These are phyloP conservation scores for Pseudococcus longispinus DNA, from an alignment of 2,888 invertebrate genomes.

Conservation along the genomic window DNA sequence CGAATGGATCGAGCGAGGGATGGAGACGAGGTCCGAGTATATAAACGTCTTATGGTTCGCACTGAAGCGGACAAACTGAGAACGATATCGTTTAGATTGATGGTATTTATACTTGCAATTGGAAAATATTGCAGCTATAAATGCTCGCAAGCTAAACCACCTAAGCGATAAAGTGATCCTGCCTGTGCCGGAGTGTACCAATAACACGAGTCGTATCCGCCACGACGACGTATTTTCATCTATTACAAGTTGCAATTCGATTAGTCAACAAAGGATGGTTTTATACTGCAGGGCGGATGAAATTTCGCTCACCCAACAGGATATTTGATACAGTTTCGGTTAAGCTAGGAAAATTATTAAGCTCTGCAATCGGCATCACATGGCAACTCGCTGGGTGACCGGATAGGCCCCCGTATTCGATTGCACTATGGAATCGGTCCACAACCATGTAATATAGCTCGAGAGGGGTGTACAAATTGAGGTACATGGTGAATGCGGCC, in stretches of 20 bases:
- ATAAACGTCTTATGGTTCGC: background rate
- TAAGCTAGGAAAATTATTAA: slow-evolving; percentile 3
- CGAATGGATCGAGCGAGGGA: background rate
- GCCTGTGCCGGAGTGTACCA: background rate
- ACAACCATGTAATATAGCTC: background rate
- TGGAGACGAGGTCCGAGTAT: background rate
- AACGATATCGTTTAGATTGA: background rate
- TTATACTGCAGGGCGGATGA: background rate
- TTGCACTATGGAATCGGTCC: background rate
- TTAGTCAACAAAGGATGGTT: background rate
- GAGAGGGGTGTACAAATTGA: background rate
- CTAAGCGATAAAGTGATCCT: background rate
- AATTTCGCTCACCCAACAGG: background rate
- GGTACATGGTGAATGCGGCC: background rate
- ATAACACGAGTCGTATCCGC: background rate
- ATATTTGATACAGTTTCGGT: background rate
- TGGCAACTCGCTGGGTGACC: background rate
- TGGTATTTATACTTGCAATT: background rate
- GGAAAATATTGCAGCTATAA: background rate
- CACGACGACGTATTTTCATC: background rate
- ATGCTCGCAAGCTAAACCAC: background rate
- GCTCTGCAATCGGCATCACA: background rate
- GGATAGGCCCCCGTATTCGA: background rate
- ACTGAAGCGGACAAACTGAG: background rate
- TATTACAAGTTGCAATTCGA: slow-evolving; percentile 8